Conservation (phyloP, 2,888 invertebrate genomes). For the Cantharis rufa region DNA sequence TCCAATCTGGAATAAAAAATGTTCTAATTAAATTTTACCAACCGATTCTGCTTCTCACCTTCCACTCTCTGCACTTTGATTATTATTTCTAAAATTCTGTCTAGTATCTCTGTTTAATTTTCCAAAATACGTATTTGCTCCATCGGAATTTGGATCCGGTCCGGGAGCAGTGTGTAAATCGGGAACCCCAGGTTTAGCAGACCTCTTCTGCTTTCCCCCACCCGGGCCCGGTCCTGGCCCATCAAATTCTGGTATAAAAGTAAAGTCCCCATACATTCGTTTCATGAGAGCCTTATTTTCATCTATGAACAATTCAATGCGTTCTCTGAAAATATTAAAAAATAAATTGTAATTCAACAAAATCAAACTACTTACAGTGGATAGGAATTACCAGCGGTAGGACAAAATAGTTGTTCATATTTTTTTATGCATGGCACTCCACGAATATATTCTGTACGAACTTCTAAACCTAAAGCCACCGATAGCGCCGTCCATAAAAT, state of each 20-base stretch:
- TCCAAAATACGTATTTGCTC: slow-evolving; percentile 61
- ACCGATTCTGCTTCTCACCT: slow-evolving; percentile 49
- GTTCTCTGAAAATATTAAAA: slow-evolving; percentile 67
- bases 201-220: slow-evolving; percentile 51
- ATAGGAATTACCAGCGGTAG: slow-evolving; percentile 88
- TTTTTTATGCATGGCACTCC: slow-evolving; percentile 90
- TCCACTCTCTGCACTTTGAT: slow-evolving; percentile 60
- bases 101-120: slow-evolving; percentile 59
- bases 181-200: slow-evolving; percentile 60
- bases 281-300: slow-evolving; percentile 93
- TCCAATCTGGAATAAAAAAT: slow-evolving; percentile 66
- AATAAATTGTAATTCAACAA: not conserved
- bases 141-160: slow-evolving; percentile 53
- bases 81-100: slow-evolving; percentile 59
- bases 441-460: slow-evolving; percentile 83
- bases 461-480: slow-evolving; percentile 82
- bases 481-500: slow-evolving; percentile 90
- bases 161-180: slow-evolving; percentile 61
- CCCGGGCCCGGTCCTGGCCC: slow-evolving; percentile 53
- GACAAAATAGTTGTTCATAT: slow-evolving; percentile 88
- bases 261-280: slow-evolving; percentile 91
- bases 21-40: not conserved
- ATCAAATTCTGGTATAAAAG: slow-evolving; percentile 60
- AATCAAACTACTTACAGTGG: slow-evolving; percentile 79
- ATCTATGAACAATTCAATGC: slow-evolving; percentile 90